Percentiles rank a stretch among this genome's conserved stretches.
These are phyloP conservation scores for Dastarcus helophoroides DNA, from an alignment of 2,888 invertebrate genomes.

Conservation along the genomic window DNA sequence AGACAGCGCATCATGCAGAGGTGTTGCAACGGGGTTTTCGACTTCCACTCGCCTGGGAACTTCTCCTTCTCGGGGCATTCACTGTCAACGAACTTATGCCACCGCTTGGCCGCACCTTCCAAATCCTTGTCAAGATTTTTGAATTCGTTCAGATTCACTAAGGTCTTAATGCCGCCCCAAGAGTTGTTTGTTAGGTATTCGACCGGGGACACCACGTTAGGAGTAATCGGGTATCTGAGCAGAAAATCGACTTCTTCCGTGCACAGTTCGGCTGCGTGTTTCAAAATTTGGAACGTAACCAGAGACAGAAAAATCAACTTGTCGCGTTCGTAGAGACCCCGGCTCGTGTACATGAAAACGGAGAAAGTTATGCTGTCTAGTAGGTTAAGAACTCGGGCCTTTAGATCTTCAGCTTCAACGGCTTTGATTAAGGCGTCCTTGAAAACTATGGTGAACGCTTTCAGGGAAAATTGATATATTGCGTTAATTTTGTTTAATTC, in stretches of 20 bases:
- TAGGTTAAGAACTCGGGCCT: constrained; percentile 60
- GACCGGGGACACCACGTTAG: constrained; percentile 65
- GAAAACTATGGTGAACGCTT: constrained; percentile 87
- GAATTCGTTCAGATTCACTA: constrained; percentile 67
- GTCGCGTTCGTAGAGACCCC: constrained; percentile 85
- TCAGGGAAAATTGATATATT: constrained; percentile 91
- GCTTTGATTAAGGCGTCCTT: constrained; percentile 69
- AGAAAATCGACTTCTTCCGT: constrained; percentile 74
- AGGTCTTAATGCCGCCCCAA: constrained; percentile 78
- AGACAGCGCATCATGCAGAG: constrained; percentile 88
- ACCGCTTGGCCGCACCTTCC: constrained; percentile 81
- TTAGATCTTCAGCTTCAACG: constrained; percentile 54
- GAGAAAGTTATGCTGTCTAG: constrained; percentile 80
- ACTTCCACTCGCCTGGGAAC: constrained; percentile 93
- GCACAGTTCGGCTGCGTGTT: constrained; percentile 56
- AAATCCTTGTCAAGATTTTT: constrained; percentile 81
- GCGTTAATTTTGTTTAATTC: constrained; percentile 87
- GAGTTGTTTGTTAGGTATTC: constrained; percentile 66
- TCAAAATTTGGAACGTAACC: constrained; percentile 56
- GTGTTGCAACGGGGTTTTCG: constrained; percentile 71
- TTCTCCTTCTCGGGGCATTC: constrained; percentile 90
- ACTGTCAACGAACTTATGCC: constrained; percentile 86
- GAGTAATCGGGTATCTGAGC: constrained; percentile 69
- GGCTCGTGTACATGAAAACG: constrained; percentile 77
- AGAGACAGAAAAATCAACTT: constrained; percentile 85